A percentile compares a stretch with the other conserved stretches of the same genome.
These are phyloP conservation scores for Tetranychus urticae DNA, from an alignment of 1,140 invertebrate species.

Conservation along the genomic window DNA sequence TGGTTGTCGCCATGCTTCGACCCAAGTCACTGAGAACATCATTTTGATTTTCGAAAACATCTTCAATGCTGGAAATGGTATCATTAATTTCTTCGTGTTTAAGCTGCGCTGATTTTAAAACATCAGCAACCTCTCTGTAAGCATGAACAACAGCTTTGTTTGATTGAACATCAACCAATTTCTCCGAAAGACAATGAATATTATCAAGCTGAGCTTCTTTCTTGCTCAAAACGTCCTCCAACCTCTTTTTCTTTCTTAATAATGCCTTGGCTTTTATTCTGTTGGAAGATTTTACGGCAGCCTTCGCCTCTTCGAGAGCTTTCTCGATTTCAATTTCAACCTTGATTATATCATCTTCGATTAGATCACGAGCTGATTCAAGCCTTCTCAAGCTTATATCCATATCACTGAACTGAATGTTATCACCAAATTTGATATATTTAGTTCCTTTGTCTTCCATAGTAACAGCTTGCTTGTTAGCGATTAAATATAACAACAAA, in stretches of 20 bases:
- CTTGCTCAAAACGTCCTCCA: background rate
- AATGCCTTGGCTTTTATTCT: slow-evolving; percentile 2
- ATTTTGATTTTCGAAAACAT: background rate
- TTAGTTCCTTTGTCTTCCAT: background rate
- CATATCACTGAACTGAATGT: background rate
- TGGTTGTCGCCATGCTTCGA: background rate
- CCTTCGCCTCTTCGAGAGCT: background rate
- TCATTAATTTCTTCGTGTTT: background rate
- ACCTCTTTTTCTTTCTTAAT: background rate
- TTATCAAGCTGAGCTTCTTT: slow-evolving; percentile 4
- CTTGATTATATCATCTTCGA: slow-evolving; percentile 2
- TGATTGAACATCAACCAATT: slow-evolving; percentile 4
- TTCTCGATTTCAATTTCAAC: background rate
- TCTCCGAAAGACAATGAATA: background rate
- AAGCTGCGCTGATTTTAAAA: background rate
- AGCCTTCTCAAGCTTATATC: slow-evolving; percentile 2
- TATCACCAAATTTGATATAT: slow-evolving; percentile 3
- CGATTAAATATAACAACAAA: background rate
- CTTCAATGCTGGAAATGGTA: slow-evolving; percentile 1
- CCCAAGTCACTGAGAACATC: background rate
- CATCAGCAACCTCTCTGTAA: background rate
- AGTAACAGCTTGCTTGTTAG: background rate
- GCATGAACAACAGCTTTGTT: background rate
- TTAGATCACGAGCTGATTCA: slow-evolving; percentile 1
- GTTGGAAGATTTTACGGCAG: background rate